Percentiles rank a stretch among this genome's conserved stretches.
phyloP scores from a whole-genome alignment of 2,113 vertebrate genomes.

The Gnathonemus longibarbis region DNA sequence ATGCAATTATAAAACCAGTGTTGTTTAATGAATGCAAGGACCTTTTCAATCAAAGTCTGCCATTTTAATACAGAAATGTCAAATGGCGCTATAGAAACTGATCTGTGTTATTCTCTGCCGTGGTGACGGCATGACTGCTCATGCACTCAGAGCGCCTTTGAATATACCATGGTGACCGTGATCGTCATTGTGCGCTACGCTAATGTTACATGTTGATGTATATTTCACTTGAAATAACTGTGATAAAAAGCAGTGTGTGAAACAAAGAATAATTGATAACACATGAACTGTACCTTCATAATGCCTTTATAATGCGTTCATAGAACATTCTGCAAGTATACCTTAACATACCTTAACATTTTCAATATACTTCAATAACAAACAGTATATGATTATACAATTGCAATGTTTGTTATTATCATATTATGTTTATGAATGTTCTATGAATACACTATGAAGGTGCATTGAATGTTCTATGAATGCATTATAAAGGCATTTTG shows the following conservation, averaged over 20 bases:
- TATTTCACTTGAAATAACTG: background rate
- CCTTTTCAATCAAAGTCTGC: background rate
- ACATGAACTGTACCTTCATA: background rate
- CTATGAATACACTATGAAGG: background rate
- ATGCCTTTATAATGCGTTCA: background rate
- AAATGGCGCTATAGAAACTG: background rate
- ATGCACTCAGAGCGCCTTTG: background rate
- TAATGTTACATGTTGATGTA: background rate
- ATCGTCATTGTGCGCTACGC: background rate
- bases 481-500: background rate
- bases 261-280: background rate
- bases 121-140: background rate
- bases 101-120: background rate
- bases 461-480: background rate
- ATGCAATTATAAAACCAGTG: background rate
- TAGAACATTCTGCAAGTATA: background rate
- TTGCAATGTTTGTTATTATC: background rate
- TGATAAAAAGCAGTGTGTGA: background rate
- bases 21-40: background rate
- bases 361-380: background rate
- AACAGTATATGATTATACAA: background rate
- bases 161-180: background rate
- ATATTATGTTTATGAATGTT: background rate
- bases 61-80: background rate
- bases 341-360: background rate